Base-by-base conservation (phyloP, 2,113 vertebrate genomes). In the Planiliza haematocheilus region DNA sequence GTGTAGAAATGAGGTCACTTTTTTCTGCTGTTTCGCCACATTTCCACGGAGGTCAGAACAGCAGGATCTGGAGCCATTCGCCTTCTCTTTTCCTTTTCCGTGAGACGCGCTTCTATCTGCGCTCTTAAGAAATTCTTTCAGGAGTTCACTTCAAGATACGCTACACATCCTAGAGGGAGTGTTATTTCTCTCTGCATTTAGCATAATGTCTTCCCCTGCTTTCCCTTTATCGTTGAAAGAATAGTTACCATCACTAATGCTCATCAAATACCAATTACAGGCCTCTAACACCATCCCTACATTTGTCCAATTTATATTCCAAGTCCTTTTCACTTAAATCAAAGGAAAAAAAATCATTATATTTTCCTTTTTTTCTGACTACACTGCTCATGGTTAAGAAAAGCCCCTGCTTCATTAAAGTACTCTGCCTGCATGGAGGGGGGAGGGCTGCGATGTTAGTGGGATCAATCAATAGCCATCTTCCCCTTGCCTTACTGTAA, bases 401-500 rank as follows among this genome's bases (percentile, higher is more conserved):
- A 86, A 91, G 81, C 78, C 46, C 74, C 62, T 68, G 75, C 65
- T 83, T 90, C 84, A 89, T 89, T 83, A 89, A 71, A 71, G 69
- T 66, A 86, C 74, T 88, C 81, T 58, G 77, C 70, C 72, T 62
- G 51, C 72, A 70, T 69, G 24, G 62, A 79, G 50, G 64, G 50
- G 60, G 72, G 82, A 56, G 65, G 62, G 79, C 66, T 70, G 78
- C 65, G 75, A 80, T 91, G 87, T 92, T 94, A 94, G 90, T 92
- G 89, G 90, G 90, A 87, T 84, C 61, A 88, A 94, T 95, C 94
- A 90, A 94, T 94, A 93, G 68, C 89, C 88, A 91, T 92, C 86
- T 91, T 91, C 86, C 88, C 86, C 85, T 89, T 72, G 84, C 87
- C 83, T 92, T 95, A 94, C 93, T 89, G 93, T 94, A 94, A 94